Evolutionary conservation across 2,888 invertebrate species (phyloP).

Genomic region (Acanthococcus lagerstroemiae): DNA sequence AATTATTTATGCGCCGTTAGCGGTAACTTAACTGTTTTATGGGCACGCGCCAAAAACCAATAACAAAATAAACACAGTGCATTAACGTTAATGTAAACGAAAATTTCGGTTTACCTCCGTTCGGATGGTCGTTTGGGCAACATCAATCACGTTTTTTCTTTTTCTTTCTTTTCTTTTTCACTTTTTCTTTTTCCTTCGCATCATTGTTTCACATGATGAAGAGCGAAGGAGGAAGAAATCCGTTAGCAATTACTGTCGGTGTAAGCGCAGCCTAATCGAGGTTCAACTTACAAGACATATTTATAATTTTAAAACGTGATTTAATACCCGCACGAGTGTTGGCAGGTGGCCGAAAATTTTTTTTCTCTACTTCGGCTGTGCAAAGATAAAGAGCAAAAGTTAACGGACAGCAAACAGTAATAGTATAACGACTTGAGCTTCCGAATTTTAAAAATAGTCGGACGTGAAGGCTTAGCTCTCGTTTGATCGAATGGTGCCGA

Average conservation of each 20-base stretch:
- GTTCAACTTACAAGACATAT: neutral
- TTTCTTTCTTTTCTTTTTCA: neutral
- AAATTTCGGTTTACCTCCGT: neutral
- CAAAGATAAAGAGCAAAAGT: neutral
- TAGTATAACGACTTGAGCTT: too few relatives aligned
- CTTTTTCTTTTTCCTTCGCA: neutral
- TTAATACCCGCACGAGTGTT: neutral
- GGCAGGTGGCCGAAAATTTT: neutral
- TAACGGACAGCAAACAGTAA: too few relatives aligned
- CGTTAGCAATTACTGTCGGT: neutral
- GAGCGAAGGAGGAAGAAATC: too few relatives aligned
- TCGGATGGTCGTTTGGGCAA: neutral
- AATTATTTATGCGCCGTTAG: slow-evolving; percentile 18
- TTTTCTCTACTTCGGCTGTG: neutral
- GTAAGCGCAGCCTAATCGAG: neutral
- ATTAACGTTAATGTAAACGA: slow-evolving; percentile 4
- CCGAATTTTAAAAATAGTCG: too few relatives aligned
- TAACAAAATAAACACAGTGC: slow-evolving; percentile 20
- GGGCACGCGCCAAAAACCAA: slow-evolving; percentile 16
- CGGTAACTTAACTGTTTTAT: slow-evolving; percentile 16
- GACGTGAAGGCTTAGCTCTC: too few relatives aligned
- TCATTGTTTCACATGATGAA: too few relatives aligned
- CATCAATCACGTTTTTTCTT: neutral
- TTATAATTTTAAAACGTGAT: neutral
- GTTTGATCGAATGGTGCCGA: too few relatives aligned